A percentile compares a stretch with the other conserved stretches of the same genome.
phyloP scores from a whole-genome alignment of 1,140 invertebrate species.

The Drosophila baimaii region DNA sequence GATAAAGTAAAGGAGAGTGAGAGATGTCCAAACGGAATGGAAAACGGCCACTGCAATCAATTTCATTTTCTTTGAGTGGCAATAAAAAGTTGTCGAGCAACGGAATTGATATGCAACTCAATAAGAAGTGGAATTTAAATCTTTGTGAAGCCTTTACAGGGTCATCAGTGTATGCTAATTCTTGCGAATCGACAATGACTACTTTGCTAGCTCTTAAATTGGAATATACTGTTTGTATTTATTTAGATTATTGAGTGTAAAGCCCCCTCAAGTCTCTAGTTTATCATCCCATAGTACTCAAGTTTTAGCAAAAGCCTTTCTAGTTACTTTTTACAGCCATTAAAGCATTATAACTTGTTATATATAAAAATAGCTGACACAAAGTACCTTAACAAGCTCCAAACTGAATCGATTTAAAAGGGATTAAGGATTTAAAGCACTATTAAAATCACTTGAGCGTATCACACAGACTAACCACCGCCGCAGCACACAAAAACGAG shows the following conservation, averaged over 20 bases:
- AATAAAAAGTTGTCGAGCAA: constrained; percentile 18
- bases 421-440: neutral
- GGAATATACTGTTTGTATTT: neutral
- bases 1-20: constrained; percentile 17
- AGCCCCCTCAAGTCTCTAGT: neutral
- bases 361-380: neutral
- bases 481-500: constrained; percentile 21
- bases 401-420: neutral
- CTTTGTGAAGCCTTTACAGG: neutral
- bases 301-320: no score
- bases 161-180: neutral
- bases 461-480: constrained; percentile 17
- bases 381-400: neutral
- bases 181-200: neutral
- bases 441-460: constrained; percentile 27
- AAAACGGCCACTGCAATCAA: constrained; percentile 30
- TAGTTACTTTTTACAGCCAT: no score
- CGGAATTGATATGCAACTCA: constrained; percentile 15
- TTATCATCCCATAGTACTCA: neutral
- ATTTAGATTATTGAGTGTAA: neutral
- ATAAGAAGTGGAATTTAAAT: constrained; percentile 7
- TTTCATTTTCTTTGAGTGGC: constrained; percentile 41
- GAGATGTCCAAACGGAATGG: neutral
- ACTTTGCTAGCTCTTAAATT: neutral
- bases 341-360: neutral